A percentile compares a stretch with the other conserved stretches of the same genome.
Evolutionary conservation across 92 coral and sea anemone species (phyloP).

Genomic region (Chrysogorgia sp.): DNA sequence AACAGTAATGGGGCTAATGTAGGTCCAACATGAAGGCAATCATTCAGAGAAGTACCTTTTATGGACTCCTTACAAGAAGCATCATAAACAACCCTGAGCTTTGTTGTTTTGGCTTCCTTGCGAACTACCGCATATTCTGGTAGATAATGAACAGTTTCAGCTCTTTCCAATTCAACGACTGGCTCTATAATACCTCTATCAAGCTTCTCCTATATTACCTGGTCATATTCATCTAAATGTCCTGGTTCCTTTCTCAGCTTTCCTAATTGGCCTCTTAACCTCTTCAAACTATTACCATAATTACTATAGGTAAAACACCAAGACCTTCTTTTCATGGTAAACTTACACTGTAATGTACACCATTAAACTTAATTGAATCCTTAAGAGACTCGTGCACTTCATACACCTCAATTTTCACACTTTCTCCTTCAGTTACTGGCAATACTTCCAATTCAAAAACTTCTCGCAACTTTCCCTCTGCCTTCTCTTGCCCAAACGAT

Average conservation of each 20-base stretch:
- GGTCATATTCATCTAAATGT: slow-evolving; percentile 45
- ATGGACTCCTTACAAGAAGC: too few relatives aligned
- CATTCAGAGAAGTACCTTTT: too few relatives aligned
- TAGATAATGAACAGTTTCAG: slow-evolving; percentile 46
- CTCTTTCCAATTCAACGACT: slow-evolving; percentile 44
- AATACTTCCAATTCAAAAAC: slow-evolving; percentile 27
- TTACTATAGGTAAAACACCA: slow-evolving; percentile 27
- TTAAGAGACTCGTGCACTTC: slow-evolving; percentile 6
- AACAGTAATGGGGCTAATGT: too few relatives aligned
- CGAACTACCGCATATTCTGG: slow-evolving; percentile 51
- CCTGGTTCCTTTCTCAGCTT: slow-evolving; percentile 30
- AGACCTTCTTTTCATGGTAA: slow-evolving; percentile 48
- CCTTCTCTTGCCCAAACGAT: slow-evolving; percentile 34
- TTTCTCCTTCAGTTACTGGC: slow-evolving; percentile 20
- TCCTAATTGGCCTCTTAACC: slow-evolving; percentile 43
- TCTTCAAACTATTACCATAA: too few relatives aligned
- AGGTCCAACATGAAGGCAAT: too few relatives aligned
- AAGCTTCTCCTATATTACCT: slow-evolving; percentile 30
- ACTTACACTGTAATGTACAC: slow-evolving; percentile 27
- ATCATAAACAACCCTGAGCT: too few relatives aligned
- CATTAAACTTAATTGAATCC: too few relatives aligned
- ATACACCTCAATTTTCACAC: slow-evolving; percentile 14
- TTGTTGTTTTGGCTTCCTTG: slow-evolving; percentile 26
- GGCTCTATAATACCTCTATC: slow-evolving; percentile 30
- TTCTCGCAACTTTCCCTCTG: slow-evolving; percentile 9